Evolutionary conservation across 2,797 vertebrate species (phyloP).

Genomic region (Limnodromus scolopaceus): DNA sequence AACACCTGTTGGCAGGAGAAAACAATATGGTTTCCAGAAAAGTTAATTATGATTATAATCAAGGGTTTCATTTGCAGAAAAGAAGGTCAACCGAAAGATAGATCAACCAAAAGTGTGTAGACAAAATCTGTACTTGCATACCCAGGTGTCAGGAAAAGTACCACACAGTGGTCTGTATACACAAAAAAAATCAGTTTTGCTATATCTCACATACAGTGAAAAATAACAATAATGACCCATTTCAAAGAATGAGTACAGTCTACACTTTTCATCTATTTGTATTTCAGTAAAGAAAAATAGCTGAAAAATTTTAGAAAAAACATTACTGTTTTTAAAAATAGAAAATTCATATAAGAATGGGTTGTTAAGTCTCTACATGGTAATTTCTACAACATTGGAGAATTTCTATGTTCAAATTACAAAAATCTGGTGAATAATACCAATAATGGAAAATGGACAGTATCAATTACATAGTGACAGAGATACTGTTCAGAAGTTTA

Average conservation of each 20-base stretch:
- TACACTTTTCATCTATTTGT: neutral
- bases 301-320: neutral
- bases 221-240: neutral
- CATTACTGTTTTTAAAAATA: neutral
- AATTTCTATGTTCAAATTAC: neutral
- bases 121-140: neutral
- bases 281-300: neutral
- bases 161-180: neutral
- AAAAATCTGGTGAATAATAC: neutral
- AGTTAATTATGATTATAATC: neutral
- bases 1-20: neutral
- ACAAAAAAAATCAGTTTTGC: neutral
- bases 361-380: neutral
- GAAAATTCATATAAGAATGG: neutral
- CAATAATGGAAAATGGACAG: neutral
- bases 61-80: neutral
- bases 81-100: neutral
- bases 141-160: neutral
- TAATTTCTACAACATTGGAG: neutral
- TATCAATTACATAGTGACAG: neutral
- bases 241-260: neutral
- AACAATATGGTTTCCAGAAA: neutral
- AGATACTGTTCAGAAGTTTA: neutral
- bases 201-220: neutral
- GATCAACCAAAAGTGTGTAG: neutral